phyloP scores from a whole-genome alignment of 2,113 vertebrate genomes.

The Oreochromis aureus region DNA sequence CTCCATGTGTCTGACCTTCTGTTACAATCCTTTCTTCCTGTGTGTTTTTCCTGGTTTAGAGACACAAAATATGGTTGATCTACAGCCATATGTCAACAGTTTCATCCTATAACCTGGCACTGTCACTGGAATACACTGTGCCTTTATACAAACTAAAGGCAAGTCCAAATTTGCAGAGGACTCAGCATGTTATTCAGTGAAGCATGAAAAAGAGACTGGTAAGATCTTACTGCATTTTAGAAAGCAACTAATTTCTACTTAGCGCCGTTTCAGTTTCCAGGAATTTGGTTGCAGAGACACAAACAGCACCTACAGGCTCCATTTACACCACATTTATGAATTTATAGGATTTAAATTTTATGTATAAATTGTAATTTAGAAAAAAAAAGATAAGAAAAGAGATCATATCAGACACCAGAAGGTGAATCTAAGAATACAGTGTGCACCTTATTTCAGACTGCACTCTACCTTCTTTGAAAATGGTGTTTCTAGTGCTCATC shows the following conservation, averaged over 20 bases:
- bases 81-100: slow-evolving; percentile 11
- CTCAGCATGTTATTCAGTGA: neutral
- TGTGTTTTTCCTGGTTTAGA: neutral
- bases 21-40: neutral
- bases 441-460: neutral
- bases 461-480: neutral
- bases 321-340: neutral
- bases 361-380: neutral
- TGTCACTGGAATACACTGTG: neutral
- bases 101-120: neutral
- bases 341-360: neutral
- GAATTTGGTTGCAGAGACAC: neutral
- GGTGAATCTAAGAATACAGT: neutral
- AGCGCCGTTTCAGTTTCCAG: neutral
- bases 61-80: neutral
- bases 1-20: slow-evolving; percentile 39
- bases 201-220: neutral
- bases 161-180: neutral
- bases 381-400: neutral
- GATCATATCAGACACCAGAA: neutral
- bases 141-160: neutral
- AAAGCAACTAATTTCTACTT: neutral
- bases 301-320: neutral
- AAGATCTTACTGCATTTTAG: neutral
- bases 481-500: neutral